Evolutionary conservation across 2,888 invertebrate species (phyloP), one percentile per base, ranked within the genome.

Genomic region (Pimpla rufipes): DNA sequence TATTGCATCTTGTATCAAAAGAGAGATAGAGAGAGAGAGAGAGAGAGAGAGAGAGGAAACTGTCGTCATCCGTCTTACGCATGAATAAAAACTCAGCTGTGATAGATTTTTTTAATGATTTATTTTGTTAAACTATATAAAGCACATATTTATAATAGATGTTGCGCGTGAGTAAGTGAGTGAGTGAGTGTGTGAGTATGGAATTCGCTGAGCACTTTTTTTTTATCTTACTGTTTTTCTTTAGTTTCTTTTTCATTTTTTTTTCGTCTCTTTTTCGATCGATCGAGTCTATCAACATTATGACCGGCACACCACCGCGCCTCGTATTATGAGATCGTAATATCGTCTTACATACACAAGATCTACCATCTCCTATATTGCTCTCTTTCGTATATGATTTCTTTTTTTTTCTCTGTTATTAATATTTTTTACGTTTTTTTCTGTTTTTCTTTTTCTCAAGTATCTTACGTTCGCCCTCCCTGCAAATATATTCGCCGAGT

Each of bases 61-160:
- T n/a, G n/a, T n/a, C n/a, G n/a, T n/a, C n/a, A 29, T 29, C 29
- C 5, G 5, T 29, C 5, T 6, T 6, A 52, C 7, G 40, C 47
- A 62, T 21, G 57, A 64, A 55, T 76, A 70, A 77, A 45, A 35
- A 74, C 45, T 13, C 57, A 16, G 23, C 52, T 16, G 21, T 18
- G 13, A 74, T 82, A 37, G 82, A 85, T 88, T 85, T 89, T 88
- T 89, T 84, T 85, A 88, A 88, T 89, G 87, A 87, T 90, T 89
- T 88, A 89, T 90, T 89, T 89, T 89, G 87, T 89, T 89, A 90
- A 89, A 90, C 90, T 90, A 90, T 90, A 90, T 89, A 90, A 90
- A 90, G 90, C 90, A 90, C 89, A 90, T 89, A 89, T 90, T 89
- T 87, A 88, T 89, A 90, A 89, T 89, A 89, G 88, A 90, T 89